Evolutionary conservation across 1,140 invertebrate species (phyloP), one percentile per base, ranked within the genome.

Genomic region (Meloidogyne hapla): DNA sequence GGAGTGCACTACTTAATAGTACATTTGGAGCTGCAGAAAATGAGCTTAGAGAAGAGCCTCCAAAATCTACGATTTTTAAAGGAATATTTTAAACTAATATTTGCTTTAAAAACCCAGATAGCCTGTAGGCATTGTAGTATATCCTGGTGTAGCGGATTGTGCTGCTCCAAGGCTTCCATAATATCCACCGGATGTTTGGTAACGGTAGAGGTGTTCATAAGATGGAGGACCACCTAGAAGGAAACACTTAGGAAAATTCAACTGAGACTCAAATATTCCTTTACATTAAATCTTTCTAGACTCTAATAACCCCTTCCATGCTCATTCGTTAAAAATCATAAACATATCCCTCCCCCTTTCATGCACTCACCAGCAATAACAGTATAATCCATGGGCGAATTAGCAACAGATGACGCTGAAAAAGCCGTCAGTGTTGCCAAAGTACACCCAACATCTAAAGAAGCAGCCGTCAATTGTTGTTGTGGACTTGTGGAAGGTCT

Each of bases 381-480:
- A 33, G 70, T 73, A 64, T 73, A 73, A n/a, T 73, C 70, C 70
- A 73, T 73, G 10, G 56, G 70, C 2, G 70, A 73, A 28, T 72
- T 72, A 64, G 70, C 38, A 21, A 23, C 70, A 18, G 56, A 72
- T 18, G 70, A 72, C 5, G 56, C 56, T 12, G 70, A 73, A 21
- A 26, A 73, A 64, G 70, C 70, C 8, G 70, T 73, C 1, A 73
- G 70, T 21, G 70, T 73, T 21, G 42, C 45, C 70, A 73, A 62
- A 33, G 48, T 56, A 0, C 18, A 15, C n/a, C 48, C 48, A 56
- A n/a, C 48, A n/a, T n/a, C 48, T 25, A 70, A 28, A 61, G 61
- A 45, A 61, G 68, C 10, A 45, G 68, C 68, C 25, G 65, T 25
- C 13, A 33, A n/a, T 42, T 67, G 65, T 56, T 56, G 48, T n/a